Conservation (phyloP, 2,113 vertebrate species). For the Excalfactoria chinensis region DNA sequence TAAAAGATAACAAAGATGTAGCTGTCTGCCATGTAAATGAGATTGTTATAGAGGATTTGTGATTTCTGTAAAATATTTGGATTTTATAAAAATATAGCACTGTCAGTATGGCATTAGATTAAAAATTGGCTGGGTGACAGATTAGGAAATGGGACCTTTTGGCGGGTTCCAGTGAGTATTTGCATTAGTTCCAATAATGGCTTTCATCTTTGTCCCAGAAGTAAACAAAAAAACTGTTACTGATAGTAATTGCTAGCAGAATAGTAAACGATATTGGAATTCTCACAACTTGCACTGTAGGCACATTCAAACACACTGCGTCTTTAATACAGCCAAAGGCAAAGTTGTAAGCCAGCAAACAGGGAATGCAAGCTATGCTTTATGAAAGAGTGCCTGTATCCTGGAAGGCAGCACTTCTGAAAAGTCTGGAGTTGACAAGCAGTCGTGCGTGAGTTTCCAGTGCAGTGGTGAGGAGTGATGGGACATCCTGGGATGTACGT, state of each 20-base stretch:
- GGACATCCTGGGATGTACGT: neutral
- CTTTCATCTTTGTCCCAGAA: neutral
- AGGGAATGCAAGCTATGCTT: slow-evolving; percentile 12
- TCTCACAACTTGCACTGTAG: slow-evolving; percentile 11
- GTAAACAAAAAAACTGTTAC: slow-evolving; percentile 18
- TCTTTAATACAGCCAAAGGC: neutral
- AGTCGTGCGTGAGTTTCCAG: neutral
- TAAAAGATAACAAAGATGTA: neutral
- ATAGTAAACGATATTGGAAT: neutral
- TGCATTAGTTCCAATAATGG: neutral
- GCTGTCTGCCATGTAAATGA: accelerated
- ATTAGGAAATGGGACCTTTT: neutral
- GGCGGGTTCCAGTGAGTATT: neutral
- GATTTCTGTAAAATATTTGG: neutral
- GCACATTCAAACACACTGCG: neutral
- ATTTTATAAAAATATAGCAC: neutral
- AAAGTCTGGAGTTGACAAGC: neutral
- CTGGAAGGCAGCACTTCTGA: slow-evolving; percentile 8
- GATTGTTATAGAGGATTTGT: neutral
- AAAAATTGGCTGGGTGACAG: neutral
- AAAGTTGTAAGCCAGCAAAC: neutral
- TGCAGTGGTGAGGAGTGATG: accelerated
- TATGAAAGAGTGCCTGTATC: slow-evolving; percentile 55
- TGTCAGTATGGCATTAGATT: neutral
- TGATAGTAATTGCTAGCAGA: slow-evolving; percentile 31